Base-by-base conservation (phyloP, 1,140 invertebrate genomes). In the Ceratoteleas bidentatus region DNA sequence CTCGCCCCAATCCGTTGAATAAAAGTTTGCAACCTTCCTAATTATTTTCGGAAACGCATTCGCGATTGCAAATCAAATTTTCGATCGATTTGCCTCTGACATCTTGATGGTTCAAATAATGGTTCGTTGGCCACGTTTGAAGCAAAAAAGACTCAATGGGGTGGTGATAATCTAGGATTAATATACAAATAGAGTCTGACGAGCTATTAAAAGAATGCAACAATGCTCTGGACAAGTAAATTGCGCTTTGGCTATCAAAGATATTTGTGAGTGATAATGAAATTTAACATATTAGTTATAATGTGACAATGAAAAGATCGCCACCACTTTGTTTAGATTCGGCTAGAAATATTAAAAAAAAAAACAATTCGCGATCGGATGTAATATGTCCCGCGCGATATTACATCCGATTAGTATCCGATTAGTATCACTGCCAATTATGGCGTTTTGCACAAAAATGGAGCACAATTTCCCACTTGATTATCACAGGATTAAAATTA, bases 401-500 rank as follows among this genome's bases (percentile, higher is more conserved):
- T n/a, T n/a, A n/a, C n/a, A n/a, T n/a, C n/a, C n/a, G n/a, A n/a
- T n/a, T n/a, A n/a, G n/a, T n/a, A n/a, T n/a, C n/a, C n/a, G n/a
- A n/a, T n/a, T n/a, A 52, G 53, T 15, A 15, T 33, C 5, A 14
- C 47, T 49, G 36, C 56, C 47, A 40, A 53, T 52, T 74, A 65
- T 53, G 47, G 6, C 61, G 49, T 77, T 62, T 57, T 50, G 69
- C 52, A 43, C 43, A n/a, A 68, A 33, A 33, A 15, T 3, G 24
- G 50, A 69, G 15, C 13, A 13, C 36, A 65, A 64, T 50, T 45
- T 57, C 16, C 53, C 33, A 33, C 7, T 68, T 49, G 52, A 73
- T 45, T 80, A 45, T 36, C 43, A 47, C 62, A 50, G 64, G 58
- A 65, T 76, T 72, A 72, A 76, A 81, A 81, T 81, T 65, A 72